Evolutionary conservation across 2,888 invertebrate genomes (phyloP).

Genomic region (Xylota segnis): DNA sequence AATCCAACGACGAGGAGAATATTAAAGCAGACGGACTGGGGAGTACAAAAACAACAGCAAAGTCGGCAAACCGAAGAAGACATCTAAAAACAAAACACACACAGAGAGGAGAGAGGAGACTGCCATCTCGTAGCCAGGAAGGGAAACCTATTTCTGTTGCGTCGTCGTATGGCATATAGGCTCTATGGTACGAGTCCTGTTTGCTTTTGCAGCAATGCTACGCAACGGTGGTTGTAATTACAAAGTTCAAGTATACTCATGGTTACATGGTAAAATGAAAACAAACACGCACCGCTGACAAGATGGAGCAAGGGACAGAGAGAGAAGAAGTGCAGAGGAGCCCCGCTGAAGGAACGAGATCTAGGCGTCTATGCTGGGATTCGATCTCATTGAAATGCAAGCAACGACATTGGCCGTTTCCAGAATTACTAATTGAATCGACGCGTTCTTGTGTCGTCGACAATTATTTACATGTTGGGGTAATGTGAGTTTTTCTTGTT

Average conservation of each 20-base stretch:
- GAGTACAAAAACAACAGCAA: slow-evolving; percentile 18
- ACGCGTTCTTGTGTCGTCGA: slow-evolving; percentile 81
- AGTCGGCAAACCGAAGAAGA: slow-evolving; percentile 54
- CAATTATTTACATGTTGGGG: slow-evolving; percentile 76
- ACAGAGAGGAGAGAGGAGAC: slow-evolving; percentile 27
- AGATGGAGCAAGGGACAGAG: slow-evolving; percentile 74
- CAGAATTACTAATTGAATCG: slow-evolving; percentile 84
- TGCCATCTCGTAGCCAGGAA: slow-evolving; percentile 71
- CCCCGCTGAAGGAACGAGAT: slow-evolving; percentile 79
- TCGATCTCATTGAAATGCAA: slow-evolving; percentile 83
- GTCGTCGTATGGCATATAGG: slow-evolving; percentile 1
- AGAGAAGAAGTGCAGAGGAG: slow-evolving; percentile 60
- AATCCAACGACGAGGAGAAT: slow-evolving; percentile 65
- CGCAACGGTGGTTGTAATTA: slow-evolving; percentile 72
- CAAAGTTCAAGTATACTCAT: slow-evolving; percentile 71
- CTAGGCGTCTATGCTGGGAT: slow-evolving; percentile 79
- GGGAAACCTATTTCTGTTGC: slow-evolving; percentile 33
- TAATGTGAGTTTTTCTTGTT: slow-evolving; percentile 68
- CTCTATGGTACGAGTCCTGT: slow-evolving; percentile 58
- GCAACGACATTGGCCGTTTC: slow-evolving; percentile 82
- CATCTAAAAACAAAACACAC: slow-evolving; percentile 52
- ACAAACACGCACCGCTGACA: slow-evolving; percentile 73
- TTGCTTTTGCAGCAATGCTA: slow-evolving; percentile 49
- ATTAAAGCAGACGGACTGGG: slow-evolving; percentile 49
- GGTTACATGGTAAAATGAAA: slow-evolving; percentile 76